A percentile compares a stretch with the other conserved stretches of the same genome.
Evolutionary conservation across 23 tunicate genomes (phyloP).

Genomic region (Halocynthia roretzi): DNA sequence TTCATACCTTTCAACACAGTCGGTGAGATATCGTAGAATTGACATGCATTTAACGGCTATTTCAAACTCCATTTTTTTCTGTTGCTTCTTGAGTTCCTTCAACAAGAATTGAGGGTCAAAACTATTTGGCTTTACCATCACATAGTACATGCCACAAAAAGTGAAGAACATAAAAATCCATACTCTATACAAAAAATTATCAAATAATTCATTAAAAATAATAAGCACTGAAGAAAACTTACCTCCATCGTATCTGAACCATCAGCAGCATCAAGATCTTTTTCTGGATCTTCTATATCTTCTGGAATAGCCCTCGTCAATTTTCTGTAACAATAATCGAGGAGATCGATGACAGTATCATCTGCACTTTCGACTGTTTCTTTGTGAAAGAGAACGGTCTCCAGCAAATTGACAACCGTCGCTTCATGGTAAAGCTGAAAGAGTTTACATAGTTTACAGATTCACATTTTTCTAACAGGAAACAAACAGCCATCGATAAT

Average conservation of each 20-base stretch:
- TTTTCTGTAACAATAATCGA: constrained; percentile 94
- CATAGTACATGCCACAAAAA: not conserved
- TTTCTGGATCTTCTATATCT: constrained; percentile 2
- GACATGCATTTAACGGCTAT: constrained; percentile 86
- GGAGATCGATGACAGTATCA: constrained; percentile 67
- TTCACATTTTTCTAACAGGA: not conserved
- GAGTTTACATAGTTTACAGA: not conserved
- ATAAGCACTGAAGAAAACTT: not conserved
- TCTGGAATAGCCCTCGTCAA: constrained; percentile 26
- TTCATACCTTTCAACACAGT: constrained; percentile 57
- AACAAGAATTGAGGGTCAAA: not conserved
- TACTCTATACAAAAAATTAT: not conserved
- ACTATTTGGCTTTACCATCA: not conserved
- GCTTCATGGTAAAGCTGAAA: constrained; percentile 88
- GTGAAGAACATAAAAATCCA: not conserved
- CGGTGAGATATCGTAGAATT: constrained; percentile 78
- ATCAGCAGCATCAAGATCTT: constrained; percentile 8
- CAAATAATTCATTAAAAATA: not conserved
- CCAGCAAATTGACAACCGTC: constrained; percentile 73
- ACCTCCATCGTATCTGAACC: constrained; percentile 44
- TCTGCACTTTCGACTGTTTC: constrained; percentile 76
- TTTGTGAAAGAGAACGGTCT: constrained; percentile 76
- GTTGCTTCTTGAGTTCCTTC: constrained; percentile 60
- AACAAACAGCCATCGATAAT: not conserved
- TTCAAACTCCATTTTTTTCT: constrained; percentile 83